A percentile compares a stretch with the other conserved stretches of the same genome.
Evolutionary conservation across 2,888 invertebrate genomes (phyloP).

Genomic region (Napeogenes sylphis): DNA sequence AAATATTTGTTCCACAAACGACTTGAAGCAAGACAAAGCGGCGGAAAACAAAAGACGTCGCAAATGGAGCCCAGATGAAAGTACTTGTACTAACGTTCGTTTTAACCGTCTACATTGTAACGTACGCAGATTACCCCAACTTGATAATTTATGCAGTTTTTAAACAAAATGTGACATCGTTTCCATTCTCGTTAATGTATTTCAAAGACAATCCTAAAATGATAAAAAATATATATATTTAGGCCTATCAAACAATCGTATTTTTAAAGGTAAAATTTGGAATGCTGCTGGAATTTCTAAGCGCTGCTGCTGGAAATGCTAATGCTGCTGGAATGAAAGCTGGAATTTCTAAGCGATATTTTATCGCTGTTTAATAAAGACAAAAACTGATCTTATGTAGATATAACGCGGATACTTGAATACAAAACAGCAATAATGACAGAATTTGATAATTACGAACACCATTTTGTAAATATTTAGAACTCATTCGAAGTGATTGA

Average conservation of each 20-base stretch:
- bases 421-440: background rate
- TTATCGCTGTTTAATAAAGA: too few species aligned
- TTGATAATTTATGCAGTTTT: background rate
- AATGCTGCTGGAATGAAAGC: too few species aligned
- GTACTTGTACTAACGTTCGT: constrained; percentile 24
- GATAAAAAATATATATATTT: too few species aligned
- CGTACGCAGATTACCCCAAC: constrained; percentile 1
- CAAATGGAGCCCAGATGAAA: constrained; percentile 48
- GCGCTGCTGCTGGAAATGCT: too few species aligned
- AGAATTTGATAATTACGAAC: background rate
- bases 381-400: too few species aligned
- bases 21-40: constrained; percentile 54
- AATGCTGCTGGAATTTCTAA: too few species aligned
- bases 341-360: too few species aligned
- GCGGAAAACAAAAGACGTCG: constrained; percentile 61
- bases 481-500: constrained; percentile 2
- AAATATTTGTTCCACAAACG: constrained; percentile 63
- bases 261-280: too few species aligned
- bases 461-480: background rate
- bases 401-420: background rate
- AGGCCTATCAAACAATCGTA: too few species aligned
- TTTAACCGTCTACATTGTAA: constrained; percentile 2
- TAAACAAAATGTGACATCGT: background rate
- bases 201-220: background rate
- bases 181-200: background rate